These are phyloP conservation scores for Crocuta crocuta DNA, from an alignment of 2,113 vertebrate genomes.

Conservation along the genomic window DNA sequence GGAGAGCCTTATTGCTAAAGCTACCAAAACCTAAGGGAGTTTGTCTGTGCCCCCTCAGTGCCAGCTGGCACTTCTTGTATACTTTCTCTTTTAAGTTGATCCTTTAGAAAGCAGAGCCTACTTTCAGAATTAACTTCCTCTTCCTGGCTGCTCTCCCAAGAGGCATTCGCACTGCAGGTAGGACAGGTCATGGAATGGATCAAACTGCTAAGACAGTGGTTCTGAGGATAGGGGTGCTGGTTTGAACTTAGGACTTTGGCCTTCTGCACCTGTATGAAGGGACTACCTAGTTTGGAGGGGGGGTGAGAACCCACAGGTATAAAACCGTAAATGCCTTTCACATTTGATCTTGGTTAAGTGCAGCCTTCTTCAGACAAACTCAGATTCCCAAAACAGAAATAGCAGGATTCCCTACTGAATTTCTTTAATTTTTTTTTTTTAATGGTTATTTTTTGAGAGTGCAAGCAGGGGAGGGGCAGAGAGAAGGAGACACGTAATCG, in stretches of 20 bases:
- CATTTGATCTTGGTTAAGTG: not conserved
- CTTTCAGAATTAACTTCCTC: slow-evolving; percentile 14
- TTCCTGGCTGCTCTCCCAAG: not conserved
- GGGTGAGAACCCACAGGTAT: not conserved
- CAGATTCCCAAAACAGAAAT: not conserved
- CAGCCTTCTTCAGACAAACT: not conserved
- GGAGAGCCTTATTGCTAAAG: not conserved
- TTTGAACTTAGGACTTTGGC: not conserved
- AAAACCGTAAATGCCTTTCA: not conserved
- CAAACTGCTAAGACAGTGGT: not conserved
- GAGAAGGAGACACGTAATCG: no score
- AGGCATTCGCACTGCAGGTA: not conserved
- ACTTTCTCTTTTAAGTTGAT: slow-evolving; percentile 32
- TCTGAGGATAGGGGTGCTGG: not conserved
- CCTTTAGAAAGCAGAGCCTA: not conserved
- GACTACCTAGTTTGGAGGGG: not conserved
- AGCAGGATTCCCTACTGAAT: not conserved
- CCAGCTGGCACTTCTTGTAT: not conserved
- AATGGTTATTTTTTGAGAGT: no score
- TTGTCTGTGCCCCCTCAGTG: not conserved
- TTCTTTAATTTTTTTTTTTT: not conserved
- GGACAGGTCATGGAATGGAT: not conserved
- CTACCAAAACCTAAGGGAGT: not conserved
- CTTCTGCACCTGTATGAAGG: not conserved
- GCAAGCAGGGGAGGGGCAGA: no score